Percentiles rank a stretch among this genome's conserved stretches.
phyloP scores from a whole-genome alignment of 2,113 vertebrate species.

The Rousettus leschenaultii region DNA sequence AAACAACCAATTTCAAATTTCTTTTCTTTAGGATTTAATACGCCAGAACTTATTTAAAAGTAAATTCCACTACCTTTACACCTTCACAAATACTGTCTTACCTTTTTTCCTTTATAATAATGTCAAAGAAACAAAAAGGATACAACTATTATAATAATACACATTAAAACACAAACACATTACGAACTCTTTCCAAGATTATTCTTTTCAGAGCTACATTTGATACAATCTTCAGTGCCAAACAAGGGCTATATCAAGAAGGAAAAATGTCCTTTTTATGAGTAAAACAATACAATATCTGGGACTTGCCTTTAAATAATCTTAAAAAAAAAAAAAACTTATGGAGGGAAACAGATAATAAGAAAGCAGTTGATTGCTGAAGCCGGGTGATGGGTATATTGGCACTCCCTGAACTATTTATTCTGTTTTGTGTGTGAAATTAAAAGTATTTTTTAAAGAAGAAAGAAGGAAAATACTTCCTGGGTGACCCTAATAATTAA shows the following conservation, averaged over 20 bases:
- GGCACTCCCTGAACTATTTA: background rate
- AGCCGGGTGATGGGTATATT: background rate
- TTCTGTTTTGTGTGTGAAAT: background rate
- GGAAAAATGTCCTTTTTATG: background rate
- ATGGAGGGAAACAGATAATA: background rate
- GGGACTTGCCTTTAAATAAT: background rate
- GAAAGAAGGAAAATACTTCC: background rate
- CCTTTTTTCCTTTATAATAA: background rate
- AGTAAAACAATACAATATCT: background rate
- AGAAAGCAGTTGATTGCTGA: background rate
- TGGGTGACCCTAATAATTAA: background rate
- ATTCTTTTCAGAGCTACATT: background rate
- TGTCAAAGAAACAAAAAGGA: background rate
- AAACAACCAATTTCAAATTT: background rate
- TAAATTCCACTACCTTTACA: background rate
- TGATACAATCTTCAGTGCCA: background rate
- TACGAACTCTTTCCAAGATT: background rate
- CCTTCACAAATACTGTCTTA: background rate
- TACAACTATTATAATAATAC: background rate
- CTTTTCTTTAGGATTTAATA: background rate
- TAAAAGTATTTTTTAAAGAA: slow-evolving; percentile 32
- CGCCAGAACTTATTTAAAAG: background rate
- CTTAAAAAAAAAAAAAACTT: background rate
- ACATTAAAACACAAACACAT: background rate
- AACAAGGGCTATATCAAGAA: background rate